Conservation (phyloP, 2,888 invertebrate species). For the Andrena fulva region DNA sequence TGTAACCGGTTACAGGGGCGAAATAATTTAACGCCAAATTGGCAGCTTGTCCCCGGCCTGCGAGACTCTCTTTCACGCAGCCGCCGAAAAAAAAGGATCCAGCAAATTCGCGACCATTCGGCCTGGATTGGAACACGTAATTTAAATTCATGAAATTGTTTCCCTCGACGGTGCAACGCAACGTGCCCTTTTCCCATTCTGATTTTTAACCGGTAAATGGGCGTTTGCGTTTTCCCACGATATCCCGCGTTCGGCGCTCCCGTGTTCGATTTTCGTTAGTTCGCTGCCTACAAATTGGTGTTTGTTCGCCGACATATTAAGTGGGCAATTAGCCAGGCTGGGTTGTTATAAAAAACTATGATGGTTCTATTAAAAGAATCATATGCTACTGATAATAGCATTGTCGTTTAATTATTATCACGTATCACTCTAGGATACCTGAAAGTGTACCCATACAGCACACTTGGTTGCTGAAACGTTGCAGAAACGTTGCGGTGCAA, state of each 20-base stretch:
- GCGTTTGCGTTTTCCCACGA: neutral
- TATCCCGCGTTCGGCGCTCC: neutral
- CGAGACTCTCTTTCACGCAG: neutral
- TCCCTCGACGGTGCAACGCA: neutral
- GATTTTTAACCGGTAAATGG: conserved; percentile 28
- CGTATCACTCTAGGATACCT: no score
- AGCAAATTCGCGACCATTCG: neutral
- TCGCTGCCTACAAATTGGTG: neutral
- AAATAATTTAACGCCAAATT: conserved; percentile 21
- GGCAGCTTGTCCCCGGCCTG: neutral
- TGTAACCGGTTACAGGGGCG: conserved; percentile 6
- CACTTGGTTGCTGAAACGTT: no score
- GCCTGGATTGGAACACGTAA: conserved; percentile 25
- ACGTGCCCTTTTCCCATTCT: neutral
- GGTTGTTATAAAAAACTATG: neutral
- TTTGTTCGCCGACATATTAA: neutral
- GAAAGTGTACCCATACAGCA: no score
- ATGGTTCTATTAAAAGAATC: no score
- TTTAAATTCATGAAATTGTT: conserved; percentile 49
- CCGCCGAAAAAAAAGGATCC: neutral
- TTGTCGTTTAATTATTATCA: no score
- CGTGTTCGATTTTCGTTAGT: neutral
- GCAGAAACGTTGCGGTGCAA: no score
- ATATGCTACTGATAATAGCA: no score
- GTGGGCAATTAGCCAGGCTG: neutral